phyloP scores from a whole-genome alignment of 1,140 invertebrate species.

The Theocolax elegans region DNA sequence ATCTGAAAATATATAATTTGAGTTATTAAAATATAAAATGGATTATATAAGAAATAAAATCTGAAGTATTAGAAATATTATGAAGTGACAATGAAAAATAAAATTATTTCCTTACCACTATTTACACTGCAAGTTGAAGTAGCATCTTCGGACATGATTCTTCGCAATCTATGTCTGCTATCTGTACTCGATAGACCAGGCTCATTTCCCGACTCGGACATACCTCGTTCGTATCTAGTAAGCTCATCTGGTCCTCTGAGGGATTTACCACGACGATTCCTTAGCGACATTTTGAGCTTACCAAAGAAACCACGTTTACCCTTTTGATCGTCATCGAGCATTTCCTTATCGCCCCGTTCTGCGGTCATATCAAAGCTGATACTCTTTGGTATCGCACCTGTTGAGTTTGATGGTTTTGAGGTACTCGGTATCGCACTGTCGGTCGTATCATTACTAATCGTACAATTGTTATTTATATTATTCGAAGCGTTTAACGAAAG shows the following conservation, averaged over 20 bases:
- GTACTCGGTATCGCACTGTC: slow-evolving; percentile 35
- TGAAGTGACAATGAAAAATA: not conserved
- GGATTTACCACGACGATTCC: slow-evolving; percentile 72
- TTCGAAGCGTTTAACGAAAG: not conserved
- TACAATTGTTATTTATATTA: slow-evolving; percentile 36
- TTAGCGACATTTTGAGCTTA: slow-evolving; percentile 76
- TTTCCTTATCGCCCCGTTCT: slow-evolving; percentile 79
- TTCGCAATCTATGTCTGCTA: slow-evolving; percentile 64
- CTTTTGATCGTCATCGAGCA: slow-evolving; percentile 72
- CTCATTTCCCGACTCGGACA: slow-evolving; percentile 57
- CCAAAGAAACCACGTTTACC: slow-evolving; percentile 75
- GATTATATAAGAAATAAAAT: not conserved
- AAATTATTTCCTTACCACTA: slow-evolving; percentile 49
- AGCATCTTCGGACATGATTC: slow-evolving; percentile 68
- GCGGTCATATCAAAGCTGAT: slow-evolving; percentile 93
- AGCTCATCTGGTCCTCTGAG: slow-evolving; percentile 66
- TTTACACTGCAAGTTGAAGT: slow-evolving; percentile 52
- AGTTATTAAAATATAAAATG: not conserved
- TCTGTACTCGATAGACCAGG: slow-evolving; percentile 47
- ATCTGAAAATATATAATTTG: slow-evolving; percentile 67
- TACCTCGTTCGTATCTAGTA: slow-evolving; percentile 56
- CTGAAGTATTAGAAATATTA: not conserved
- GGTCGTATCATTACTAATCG: slow-evolving; percentile 36
- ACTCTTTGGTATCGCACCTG: slow-evolving; percentile 89
- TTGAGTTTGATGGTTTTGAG: slow-evolving; percentile 72